These are phyloP conservation scores for Parotocinclus haroldoi DNA, from an alignment of 2,797 vertebrate genomes.

Conservation along the genomic window DNA sequence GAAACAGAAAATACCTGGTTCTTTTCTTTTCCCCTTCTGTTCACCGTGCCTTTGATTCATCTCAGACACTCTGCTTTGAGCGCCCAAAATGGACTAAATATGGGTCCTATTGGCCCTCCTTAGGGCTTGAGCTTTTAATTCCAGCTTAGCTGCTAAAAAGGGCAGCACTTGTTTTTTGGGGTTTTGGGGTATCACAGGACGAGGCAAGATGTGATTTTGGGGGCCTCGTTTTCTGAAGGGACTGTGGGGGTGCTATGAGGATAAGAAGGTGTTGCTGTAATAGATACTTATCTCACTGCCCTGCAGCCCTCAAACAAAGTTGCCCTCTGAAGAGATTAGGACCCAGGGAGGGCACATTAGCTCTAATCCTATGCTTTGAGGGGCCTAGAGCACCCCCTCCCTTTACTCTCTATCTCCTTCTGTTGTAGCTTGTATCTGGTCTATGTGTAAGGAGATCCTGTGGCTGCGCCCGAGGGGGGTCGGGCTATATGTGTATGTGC, in stretches of 20 bases:
- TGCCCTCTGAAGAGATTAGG: slow-evolving; percentile 82
- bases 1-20: slow-evolving; percentile 37
- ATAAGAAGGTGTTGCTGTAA: slow-evolving; percentile 80
- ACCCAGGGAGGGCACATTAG: slow-evolving; percentile 83
- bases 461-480: slow-evolving; percentile 64
- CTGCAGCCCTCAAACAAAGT: slow-evolving; percentile 80
- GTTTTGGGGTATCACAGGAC: slow-evolving; percentile 71
- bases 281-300: slow-evolving; percentile 84
- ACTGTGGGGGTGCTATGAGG: slow-evolving; percentile 60
- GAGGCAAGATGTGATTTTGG: slow-evolving; percentile 72
- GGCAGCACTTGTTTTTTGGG: slow-evolving; percentile 73
- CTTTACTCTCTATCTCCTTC: slow-evolving; percentile 73
- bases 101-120: slow-evolving; percentile 68
- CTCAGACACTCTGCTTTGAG: slow-evolving; percentile 68
- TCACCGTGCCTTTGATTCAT: slow-evolving; percentile 71
- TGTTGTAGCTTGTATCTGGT: slow-evolving; percentile 71
- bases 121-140: slow-evolving; percentile 75
- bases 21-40: slow-evolving; percentile 48
- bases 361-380: slow-evolving; percentile 84
- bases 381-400: slow-evolving; percentile 61
- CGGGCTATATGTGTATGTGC: slow-evolving; percentile 46
- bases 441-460: slow-evolving; percentile 69
- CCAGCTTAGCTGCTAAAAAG: slow-evolving; percentile 77
- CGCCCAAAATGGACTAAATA: slow-evolving; percentile 80
- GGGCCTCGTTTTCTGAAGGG: slow-evolving; percentile 64